Evolutionary conservation across 2,888 invertebrate species (phyloP), one percentile per base, ranked within the genome.

Genomic region (Meandrusa payeni): DNA sequence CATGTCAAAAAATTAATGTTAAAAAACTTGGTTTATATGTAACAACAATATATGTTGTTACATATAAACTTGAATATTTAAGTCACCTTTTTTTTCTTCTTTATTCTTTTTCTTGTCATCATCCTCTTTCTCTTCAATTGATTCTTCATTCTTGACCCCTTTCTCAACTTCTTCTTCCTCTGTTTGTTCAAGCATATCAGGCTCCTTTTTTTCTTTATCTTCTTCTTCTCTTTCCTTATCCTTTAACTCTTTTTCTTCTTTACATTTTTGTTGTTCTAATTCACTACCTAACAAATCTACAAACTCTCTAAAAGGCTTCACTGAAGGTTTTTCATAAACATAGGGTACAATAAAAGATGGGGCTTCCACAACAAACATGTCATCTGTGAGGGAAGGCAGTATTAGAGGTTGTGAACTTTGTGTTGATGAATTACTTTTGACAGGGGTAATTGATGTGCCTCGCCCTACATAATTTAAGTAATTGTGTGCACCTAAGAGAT

Each of bases 281-380:
- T 91, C 90, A 50, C 90, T 89, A 22, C 90, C 91, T 49, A 93
- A 79, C 57, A 90, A 88, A 20, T 87, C 87, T 17, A 95, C 90
- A 68, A 93, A 93, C 52, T 93, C 92, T 67, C 92, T 93, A 50
- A 96, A 90, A 43, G 93, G 93, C 60, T 93, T 92, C 2, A 93
- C 74, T 1, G 96, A 95, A 5, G 96, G 95, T 70, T 96, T 96
- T 71, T 97, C 96, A 76, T 96, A 96, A 11, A 97, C 95, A 71
- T 97, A 97, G 31, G 97, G 97, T 55, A 97, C 96, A 67, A 97
- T 96, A 68, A 97, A 96, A 11, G 96, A 96, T 3, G 97, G 96
- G 15, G 96, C 96, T 76, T 97, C 96, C 5, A 97, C 93, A 5
- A 97, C 96, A 72, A 94, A 96, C 94, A 96, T 96, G 60, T 97